Conservation (phyloP, 2,888 invertebrate species). For the Xestoiulus laeticollis region DNA sequence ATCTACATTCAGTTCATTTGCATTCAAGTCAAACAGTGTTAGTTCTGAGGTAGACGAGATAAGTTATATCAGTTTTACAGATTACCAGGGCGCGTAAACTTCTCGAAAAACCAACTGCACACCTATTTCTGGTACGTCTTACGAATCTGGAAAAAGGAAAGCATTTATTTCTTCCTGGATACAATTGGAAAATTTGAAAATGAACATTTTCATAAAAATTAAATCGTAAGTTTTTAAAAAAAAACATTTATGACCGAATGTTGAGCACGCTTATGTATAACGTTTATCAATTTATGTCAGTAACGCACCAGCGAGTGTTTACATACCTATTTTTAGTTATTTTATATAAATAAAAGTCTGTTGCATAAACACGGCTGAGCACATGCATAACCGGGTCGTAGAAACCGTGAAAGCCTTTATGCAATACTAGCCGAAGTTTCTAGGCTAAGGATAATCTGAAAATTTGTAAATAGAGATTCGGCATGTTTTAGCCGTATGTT, state of each 20-base stretch:
- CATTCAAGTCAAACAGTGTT: neutral
- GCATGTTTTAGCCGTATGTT: neutral
- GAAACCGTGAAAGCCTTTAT: neutral
- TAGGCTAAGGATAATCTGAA: neutral
- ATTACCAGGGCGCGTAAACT: neutral
- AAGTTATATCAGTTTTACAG: constrained; percentile 14
- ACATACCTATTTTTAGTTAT: neutral
- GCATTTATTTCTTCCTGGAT: neutral
- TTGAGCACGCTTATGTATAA: neutral
- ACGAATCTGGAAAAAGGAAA: neutral
- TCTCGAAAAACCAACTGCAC: neutral
- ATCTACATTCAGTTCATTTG: neutral
- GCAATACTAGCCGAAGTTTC: neutral
- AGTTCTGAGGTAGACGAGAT: neutral
- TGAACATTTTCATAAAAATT: constrained; percentile 32
- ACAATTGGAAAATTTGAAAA: neutral
- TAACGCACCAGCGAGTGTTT: too few relatives aligned
- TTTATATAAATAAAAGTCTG: neutral
- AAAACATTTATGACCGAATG: neutral
- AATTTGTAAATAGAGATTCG: neutral
- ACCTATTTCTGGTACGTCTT: neutral
- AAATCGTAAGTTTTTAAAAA: constrained; percentile 11
- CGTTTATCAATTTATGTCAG: neutral
- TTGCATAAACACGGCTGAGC: neutral
- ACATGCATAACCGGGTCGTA: neutral